These are phyloP conservation scores for Drosophila paucipuncta DNA, from an alignment of 2,888 invertebrate species.

Conservation along the genomic window DNA sequence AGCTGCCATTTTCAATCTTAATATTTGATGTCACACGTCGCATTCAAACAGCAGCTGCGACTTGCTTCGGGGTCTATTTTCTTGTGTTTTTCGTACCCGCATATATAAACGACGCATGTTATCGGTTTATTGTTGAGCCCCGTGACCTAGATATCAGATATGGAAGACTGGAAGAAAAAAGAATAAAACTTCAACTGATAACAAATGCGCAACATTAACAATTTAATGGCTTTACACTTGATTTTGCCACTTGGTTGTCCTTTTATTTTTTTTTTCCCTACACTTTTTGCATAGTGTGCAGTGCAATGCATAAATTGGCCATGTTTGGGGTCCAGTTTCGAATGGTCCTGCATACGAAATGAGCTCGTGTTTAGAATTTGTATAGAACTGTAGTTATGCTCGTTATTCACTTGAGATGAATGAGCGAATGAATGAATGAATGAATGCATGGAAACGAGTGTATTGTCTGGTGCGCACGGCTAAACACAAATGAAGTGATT, in stretches of 20 bases:
- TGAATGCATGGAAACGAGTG: slow-evolving; percentile 32
- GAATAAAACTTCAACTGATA: slow-evolving; percentile 15
- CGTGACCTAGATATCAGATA: slow-evolving; percentile 39
- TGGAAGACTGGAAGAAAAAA: not conserved
- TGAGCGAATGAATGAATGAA: slow-evolving; percentile 25
- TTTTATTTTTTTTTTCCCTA: not conserved
- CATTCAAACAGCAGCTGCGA: slow-evolving; percentile 63
- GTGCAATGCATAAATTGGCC: slow-evolving; percentile 68
- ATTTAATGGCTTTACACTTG: slow-evolving; percentile 42
- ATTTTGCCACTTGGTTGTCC: slow-evolving; percentile 6
- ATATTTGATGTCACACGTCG: slow-evolving; percentile 77
- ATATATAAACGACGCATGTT: slow-evolving; percentile 28
- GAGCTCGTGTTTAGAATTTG: slow-evolving; percentile 31
- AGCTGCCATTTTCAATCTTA: slow-evolving; percentile 78
- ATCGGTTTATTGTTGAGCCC: slow-evolving; percentile 46
- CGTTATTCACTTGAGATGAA: slow-evolving; percentile 23
- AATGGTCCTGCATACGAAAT: slow-evolving; percentile 69
- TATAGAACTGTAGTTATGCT: slow-evolving; percentile 19
- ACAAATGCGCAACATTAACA: slow-evolving; percentile 47
- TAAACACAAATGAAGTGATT: slow-evolving; percentile 51
- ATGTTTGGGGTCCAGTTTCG: slow-evolving; percentile 45
- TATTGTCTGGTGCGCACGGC: slow-evolving; percentile 52
- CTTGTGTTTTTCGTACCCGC: not conserved
- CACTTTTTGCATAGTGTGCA: slow-evolving; percentile 24
- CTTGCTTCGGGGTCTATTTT: slow-evolving; percentile 19